Base-by-base conservation (phyloP, 2,888 invertebrate genomes). In the Hydrotaea diabolus region DNA sequence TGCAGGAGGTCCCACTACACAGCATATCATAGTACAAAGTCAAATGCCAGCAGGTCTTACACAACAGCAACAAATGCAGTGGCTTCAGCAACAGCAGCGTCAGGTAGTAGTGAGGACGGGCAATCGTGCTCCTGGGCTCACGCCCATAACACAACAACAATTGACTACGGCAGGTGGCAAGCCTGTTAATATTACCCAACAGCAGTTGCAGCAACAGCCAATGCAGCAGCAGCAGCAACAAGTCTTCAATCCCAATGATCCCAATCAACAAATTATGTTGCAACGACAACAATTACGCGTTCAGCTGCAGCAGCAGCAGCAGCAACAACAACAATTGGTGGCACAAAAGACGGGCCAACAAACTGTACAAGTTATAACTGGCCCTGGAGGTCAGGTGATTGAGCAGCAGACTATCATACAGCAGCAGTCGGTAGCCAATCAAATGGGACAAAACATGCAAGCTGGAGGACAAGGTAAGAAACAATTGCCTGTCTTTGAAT, bases 21-120 rank as follows among this genome's bases (percentile, higher is more conserved):
- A 89, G 9, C 95, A 95, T 85, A 95, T 95, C 64, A 95, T 95
- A 4, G 95, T 96, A 31, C 94, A 96, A 57, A 94, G 95, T 82
- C 95, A 95, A 86, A 93, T 95, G 84, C 94, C 95, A 0, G 94
- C 94, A 0, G 95, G 95, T 0, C 92, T 95, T 0, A 94, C 93
- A 0, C 94, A 94, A 79, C 94, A 94, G 77, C 94, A 94, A 86
- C 95, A 94, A 92, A 94, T 94, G 89, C 95, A 95, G 86, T 95
- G 95, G 95, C 90, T 95, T 39, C 95, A 95, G 81, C 95, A 95
- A 87, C 94, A 95, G 69, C 94, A 95, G 0, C 93, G 95, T 9
- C 93, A 95, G 77, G 93, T 95, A 21, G 94, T 95, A 2, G 93
- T 94, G 0, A 89, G 92, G 5, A 89, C 93, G 0, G 77, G 71